Percentiles rank a stretch among this genome's conserved stretches.
Evolutionary conservation across 64 coral and sea anemone species (phyloP).

Genomic region (Montipora capricornis): DNA sequence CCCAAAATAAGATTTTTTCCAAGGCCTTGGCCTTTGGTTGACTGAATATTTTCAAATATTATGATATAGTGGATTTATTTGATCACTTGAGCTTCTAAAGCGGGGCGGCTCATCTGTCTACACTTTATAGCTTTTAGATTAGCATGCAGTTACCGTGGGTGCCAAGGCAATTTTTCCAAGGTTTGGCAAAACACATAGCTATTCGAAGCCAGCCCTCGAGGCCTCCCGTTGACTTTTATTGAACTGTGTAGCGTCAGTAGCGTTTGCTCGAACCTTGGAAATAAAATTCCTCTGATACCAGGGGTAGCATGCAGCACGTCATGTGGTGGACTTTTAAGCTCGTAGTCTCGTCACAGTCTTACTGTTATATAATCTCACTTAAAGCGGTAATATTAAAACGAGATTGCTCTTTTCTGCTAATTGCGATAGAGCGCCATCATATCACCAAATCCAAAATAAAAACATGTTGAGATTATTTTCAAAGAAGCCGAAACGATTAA

Average conservation of each 20-base stretch:
- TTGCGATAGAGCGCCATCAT: neutral
- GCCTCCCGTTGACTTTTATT: too few relatives aligned
- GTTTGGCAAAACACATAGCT: too few relatives aligned
- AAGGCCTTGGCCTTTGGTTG: neutral
- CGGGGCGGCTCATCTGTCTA: neutral
- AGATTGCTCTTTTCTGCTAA: neutral
- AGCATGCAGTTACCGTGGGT: too few relatives aligned
- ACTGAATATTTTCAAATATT: slow-evolving; percentile 9
- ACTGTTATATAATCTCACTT: neutral
- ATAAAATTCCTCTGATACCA: too few relatives aligned
- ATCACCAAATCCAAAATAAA: slow-evolving; percentile 4
- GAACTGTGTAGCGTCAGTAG: too few relatives aligned
- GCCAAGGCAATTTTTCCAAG: too few relatives aligned
- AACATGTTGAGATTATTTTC: neutral
- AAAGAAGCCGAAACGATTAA: neutral
- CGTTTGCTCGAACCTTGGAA: too few relatives aligned
- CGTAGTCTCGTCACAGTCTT: neutral
- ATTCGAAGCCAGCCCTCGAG: too few relatives aligned
- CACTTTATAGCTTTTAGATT: neutral
- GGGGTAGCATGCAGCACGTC: neutral
- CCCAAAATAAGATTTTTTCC: neutral
- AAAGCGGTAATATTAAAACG: neutral
- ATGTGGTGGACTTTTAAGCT: neutral
- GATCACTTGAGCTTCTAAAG: neutral
- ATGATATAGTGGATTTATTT: neutral